Conservation (phyloP, 2,888 invertebrate genomes). For the Magallana nippona region DNA sequence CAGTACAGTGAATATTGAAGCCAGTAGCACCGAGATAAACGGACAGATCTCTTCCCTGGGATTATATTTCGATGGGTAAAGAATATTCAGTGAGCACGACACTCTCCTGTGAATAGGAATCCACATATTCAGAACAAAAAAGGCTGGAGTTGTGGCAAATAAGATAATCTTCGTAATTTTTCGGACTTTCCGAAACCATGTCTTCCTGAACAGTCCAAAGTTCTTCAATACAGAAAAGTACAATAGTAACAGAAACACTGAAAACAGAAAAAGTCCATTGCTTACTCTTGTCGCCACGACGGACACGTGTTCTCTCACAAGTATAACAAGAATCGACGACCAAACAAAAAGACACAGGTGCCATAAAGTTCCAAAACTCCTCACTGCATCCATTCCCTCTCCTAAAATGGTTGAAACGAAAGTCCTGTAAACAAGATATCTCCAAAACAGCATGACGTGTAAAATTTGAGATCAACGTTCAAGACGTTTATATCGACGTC, state of each 20-base stretch:
- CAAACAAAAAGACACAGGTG: conserved; percentile 45
- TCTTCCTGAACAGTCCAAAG: not conserved
- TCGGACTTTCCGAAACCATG: conserved; percentile 9
- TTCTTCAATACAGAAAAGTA: conserved; percentile 24
- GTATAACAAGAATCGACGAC: conserved; percentile 39
- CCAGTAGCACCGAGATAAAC: conserved; percentile 42
- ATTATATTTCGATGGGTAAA: conserved; percentile 35
- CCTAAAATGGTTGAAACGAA: conserved; percentile 35
- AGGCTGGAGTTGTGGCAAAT: conserved; percentile 39
- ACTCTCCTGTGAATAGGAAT: conserved; percentile 43
- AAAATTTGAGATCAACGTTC: not conserved
- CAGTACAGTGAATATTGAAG: conserved; percentile 40
- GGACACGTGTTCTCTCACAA: conserved; percentile 32
- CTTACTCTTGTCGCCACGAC: conserved; percentile 19
- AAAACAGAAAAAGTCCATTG: conserved; percentile 37
- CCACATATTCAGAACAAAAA: conserved; percentile 45
- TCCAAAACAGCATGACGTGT: not conserved
- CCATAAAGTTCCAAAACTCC: conserved; percentile 44
- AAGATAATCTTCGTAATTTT: conserved; percentile 39
- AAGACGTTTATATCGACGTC: not conserved
- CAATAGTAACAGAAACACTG: conserved; percentile 5
- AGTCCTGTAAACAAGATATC: not conserved
- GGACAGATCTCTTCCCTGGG: conserved; percentile 44
- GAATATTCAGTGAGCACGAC: conserved; percentile 29
- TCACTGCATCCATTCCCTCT: conserved; percentile 24